phyloP scores from a whole-genome alignment of 2,797 vertebrate species.

The Oreochromis grahami region DNA sequence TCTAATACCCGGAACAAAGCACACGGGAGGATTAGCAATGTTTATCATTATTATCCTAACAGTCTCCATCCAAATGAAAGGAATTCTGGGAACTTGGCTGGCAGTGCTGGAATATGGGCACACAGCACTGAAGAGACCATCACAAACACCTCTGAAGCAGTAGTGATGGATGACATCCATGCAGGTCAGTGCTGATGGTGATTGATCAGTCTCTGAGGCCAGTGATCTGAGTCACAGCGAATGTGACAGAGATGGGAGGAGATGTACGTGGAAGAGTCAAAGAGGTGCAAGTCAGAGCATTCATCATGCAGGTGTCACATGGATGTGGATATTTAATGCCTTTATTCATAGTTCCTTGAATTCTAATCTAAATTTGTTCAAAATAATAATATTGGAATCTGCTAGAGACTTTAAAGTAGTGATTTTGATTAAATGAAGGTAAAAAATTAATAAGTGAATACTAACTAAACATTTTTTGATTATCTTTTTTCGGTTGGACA shows the following conservation, averaged over 20 bases:
- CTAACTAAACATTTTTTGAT: neutral
- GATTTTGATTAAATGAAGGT: neutral
- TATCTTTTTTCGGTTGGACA: neutral
- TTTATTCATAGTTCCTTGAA: neutral
- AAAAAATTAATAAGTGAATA: neutral
- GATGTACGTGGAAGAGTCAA: neutral
- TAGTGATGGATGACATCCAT: slow-evolving; percentile 27
- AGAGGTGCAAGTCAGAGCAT: neutral
- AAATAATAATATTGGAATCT: neutral
- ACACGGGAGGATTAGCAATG: slow-evolving; percentile 57
- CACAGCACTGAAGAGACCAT: neutral
- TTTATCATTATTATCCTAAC: slow-evolving; percentile 65
- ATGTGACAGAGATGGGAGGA: slow-evolving; percentile 14
- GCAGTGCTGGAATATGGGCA: neutral
- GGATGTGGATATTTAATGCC: neutral
- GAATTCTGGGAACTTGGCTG: slow-evolving; percentile 36
- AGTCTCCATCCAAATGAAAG: slow-evolving; percentile 46
- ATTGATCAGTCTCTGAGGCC: slow-evolving; percentile 42
- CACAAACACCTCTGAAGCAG: neutral
- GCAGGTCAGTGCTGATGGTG: slow-evolving; percentile 34
- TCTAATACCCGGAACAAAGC: slow-evolving; percentile 43
- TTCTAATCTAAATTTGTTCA: neutral
- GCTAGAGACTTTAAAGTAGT: neutral
- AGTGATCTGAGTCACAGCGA: neutral
- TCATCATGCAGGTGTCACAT: neutral